Percentiles rank a stretch among this genome's conserved stretches.
Conservation (phyloP, 1,140 invertebrate genomes). For the Dendroctonus valens region DNA sequence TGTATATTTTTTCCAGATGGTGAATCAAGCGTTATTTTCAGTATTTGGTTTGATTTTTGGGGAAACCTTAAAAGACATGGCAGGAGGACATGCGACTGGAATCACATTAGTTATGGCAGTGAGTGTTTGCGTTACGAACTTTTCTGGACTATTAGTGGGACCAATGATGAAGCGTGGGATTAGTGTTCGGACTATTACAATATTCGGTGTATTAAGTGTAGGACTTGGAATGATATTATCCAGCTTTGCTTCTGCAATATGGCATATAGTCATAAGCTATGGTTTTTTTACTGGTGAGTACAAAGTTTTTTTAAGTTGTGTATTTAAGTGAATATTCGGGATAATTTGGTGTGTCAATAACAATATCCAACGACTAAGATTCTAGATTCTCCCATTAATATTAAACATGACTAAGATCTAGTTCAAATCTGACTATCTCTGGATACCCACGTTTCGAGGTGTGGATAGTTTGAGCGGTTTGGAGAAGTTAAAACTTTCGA, state of each 20-base stretch:
- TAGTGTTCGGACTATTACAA: slow-evolving; percentile 62
- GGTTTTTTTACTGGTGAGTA: slow-evolving; percentile 63
- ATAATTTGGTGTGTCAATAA: no score
- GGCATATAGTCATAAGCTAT: slow-evolving; percentile 66
- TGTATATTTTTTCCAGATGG: slow-evolving; percentile 57
- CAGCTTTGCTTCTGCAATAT: slow-evolving; percentile 60
- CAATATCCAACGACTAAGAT: no score
- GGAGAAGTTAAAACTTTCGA: no score
- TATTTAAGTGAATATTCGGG: no score
- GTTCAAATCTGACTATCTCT: no score
- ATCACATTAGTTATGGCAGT: slow-evolving; percentile 67
- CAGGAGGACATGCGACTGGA: slow-evolving; percentile 61
- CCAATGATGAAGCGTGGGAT: slow-evolving; percentile 61
- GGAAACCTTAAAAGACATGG: slow-evolving; percentile 60
- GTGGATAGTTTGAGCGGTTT: no score
- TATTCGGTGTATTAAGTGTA: slow-evolving; percentile 60
- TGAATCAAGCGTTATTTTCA: slow-evolving; percentile 69
- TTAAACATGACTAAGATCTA: no score
- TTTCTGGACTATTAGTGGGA: slow-evolving; percentile 66
- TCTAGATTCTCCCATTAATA: no score
- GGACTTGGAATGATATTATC: slow-evolving; percentile 62
- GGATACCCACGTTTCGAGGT: no score
- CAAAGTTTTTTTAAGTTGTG: no score
- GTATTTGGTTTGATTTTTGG: slow-evolving; percentile 70
- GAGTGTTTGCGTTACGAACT: slow-evolving; percentile 66